Evolutionary conservation across 2,797 vertebrate genomes (phyloP).

Genomic region (Dryobates pubescens): DNA sequence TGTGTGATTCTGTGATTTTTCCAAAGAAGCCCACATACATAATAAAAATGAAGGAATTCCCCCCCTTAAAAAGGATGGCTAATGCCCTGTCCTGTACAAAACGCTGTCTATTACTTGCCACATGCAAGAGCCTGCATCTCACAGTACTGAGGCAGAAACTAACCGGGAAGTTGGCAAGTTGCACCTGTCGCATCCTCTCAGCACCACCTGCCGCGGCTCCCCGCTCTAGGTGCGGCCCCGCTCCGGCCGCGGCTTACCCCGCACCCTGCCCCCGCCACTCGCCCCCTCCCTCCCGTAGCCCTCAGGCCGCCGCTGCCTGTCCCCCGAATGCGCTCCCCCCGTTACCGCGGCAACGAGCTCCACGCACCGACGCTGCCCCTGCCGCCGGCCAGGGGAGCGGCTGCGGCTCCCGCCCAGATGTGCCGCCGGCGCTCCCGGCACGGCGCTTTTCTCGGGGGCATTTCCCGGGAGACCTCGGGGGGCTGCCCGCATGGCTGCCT

Average conservation of each 20-base stretch:
- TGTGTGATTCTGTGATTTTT: neutral
- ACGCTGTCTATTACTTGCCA: neutral
- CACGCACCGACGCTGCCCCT: constrained; percentile 5
- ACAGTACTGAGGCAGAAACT: neutral
- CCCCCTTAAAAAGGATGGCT: neutral
- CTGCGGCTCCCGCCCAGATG: neutral
- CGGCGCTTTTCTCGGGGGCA: neutral
- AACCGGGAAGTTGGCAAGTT: neutral
- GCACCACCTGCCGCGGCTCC: rapidly evolving
- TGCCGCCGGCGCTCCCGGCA: neutral
- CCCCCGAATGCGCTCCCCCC: constrained; percentile 23
- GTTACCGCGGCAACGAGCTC: neutral
- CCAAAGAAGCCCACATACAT: neutral
- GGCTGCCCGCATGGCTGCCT: constrained; percentile 33
- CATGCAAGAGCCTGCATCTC: neutral
- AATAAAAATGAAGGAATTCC: neutral
- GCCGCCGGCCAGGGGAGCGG: neutral
- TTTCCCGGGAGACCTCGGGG: neutral
- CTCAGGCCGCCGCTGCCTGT: neutral
- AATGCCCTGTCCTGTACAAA: rapidly evolving
- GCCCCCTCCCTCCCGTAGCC: neutral
- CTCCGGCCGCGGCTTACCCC: neutral
- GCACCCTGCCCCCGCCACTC: neutral
- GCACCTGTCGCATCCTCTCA: rapidly evolving
- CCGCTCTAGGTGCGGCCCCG: rapidly evolving